Evolutionary conservation across 2,113 vertebrate genomes (phyloP).

Genomic region (Uria aalge): DNA sequence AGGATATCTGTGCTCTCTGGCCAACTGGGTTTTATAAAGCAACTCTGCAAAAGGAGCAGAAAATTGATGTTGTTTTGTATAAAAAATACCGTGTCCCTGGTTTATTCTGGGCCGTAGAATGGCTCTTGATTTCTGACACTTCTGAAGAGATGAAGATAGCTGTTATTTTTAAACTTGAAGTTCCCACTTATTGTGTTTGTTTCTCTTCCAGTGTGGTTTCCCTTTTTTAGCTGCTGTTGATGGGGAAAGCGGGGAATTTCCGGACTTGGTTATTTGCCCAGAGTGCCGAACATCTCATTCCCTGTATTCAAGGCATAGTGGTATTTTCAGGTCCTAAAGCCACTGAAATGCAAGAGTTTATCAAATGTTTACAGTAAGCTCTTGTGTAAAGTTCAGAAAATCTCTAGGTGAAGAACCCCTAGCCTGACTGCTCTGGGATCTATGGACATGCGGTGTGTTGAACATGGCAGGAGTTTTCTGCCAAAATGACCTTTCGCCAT

Average conservation of each 20-base stretch:
- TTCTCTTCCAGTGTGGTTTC: not conserved
- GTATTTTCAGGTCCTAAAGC: not conserved
- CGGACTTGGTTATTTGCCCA: constrained; percentile 7
- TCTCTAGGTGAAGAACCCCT: not conserved
- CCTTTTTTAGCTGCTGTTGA: constrained; percentile 30
- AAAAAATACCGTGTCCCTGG: not conserved
- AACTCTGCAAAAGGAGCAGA: not conserved
- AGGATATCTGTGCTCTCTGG: constrained; percentile 4
- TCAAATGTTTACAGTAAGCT: not conserved
- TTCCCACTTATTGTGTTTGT: constrained; percentile 23
- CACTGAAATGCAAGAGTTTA: not conserved
- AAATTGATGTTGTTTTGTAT: not conserved
- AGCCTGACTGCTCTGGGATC: not conserved
- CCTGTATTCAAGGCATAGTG: not conserved
- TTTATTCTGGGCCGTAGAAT: constrained; percentile 20
- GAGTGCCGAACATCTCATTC: not conserved
- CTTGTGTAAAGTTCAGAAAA: not conserved
- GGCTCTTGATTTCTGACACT: constrained; percentile 1
- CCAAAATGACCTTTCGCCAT: not conserved
- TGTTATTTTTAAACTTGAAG: constrained; percentile 51
- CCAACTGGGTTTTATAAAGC: not conserved
- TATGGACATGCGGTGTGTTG: not conserved
- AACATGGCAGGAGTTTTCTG: not conserved
- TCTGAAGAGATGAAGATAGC: not conserved
- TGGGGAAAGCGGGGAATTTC: constrained; percentile 30